Evolutionary conservation across 2,888 invertebrate species (phyloP).

Genomic region (Thera obeliscata): DNA sequence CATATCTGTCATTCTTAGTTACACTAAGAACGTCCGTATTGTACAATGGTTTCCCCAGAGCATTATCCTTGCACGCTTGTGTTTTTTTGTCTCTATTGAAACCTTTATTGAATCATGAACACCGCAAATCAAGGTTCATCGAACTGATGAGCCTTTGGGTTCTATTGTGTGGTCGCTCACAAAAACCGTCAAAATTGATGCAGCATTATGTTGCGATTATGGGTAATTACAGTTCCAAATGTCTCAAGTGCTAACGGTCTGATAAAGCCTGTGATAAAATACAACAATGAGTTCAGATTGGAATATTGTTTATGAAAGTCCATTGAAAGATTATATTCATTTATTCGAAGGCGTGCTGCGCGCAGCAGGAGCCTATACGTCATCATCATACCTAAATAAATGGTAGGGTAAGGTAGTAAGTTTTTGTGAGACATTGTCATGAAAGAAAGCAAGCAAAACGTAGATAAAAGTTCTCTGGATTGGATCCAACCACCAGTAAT

Average conservation of each 20-base stretch:
- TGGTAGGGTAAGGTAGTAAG: too few species aligned
- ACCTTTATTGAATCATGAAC: constrained; percentile 35
- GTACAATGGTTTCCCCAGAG: neutral
- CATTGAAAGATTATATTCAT: constrained; percentile 5
- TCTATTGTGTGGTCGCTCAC: constrained; percentile 20
- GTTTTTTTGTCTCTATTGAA: constrained; percentile 12
- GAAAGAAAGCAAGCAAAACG: too few species aligned
- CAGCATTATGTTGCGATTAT: constrained; percentile 19
- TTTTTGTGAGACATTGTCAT: too few species aligned
- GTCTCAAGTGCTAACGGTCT: constrained; percentile 3
- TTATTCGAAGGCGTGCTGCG: constrained; percentile 22
- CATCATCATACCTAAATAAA: constrained; percentile 14
- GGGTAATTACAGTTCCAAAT: constrained; percentile 4
- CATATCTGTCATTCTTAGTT: too few species aligned
- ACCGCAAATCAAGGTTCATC: constrained; percentile 38
- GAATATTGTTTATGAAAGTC: neutral
- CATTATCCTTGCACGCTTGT: constrained; percentile 16
- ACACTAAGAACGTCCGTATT: neutral
- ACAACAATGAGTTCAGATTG: neutral
- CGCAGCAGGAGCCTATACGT: constrained; percentile 13
- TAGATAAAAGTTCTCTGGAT: too few species aligned
- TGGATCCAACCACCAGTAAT: too few species aligned
- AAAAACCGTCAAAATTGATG: constrained; percentile 25
- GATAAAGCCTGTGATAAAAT: neutral
- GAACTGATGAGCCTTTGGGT: constrained; percentile 32